phyloP scores from a whole-genome alignment of 2,888 invertebrate species.

The Eupithecia vulgata region DNA sequence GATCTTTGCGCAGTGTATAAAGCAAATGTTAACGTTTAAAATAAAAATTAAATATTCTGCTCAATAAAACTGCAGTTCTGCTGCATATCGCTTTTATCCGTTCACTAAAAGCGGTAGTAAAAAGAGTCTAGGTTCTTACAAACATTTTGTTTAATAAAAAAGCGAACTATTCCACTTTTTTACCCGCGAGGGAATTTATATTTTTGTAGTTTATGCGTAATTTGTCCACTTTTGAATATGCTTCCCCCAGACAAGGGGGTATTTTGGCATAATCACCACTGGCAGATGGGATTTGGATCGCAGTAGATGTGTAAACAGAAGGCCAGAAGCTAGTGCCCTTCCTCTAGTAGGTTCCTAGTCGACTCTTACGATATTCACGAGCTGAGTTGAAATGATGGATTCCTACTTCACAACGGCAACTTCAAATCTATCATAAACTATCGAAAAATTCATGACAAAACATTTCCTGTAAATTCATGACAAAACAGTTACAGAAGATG shows the following conservation, averaged over 20 bases:
- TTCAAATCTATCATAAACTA: no score
- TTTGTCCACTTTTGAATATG: background rate
- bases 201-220: background rate
- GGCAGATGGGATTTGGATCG: no score
- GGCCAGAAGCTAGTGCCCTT: no score
- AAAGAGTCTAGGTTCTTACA: background rate
- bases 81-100: background rate
- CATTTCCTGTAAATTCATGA: no score
- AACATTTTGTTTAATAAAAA: background rate
- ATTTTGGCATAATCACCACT: background rate
- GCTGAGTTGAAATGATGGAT: no score
- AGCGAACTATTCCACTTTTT: background rate
- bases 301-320: no score
- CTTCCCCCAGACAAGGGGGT: background rate
- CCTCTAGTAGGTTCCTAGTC: no score
- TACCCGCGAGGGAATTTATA: background rate
- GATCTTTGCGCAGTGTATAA: no score
- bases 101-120: background rate
- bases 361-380: no score
- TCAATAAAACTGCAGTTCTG: background rate
- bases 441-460: no score
- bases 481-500: no score
- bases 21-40: background rate
- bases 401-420: no score
- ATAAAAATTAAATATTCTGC: constrained; percentile 11